phyloP scores from a whole-genome alignment of 2,797 vertebrate species.

The Leptoclinus maculatus region DNA sequence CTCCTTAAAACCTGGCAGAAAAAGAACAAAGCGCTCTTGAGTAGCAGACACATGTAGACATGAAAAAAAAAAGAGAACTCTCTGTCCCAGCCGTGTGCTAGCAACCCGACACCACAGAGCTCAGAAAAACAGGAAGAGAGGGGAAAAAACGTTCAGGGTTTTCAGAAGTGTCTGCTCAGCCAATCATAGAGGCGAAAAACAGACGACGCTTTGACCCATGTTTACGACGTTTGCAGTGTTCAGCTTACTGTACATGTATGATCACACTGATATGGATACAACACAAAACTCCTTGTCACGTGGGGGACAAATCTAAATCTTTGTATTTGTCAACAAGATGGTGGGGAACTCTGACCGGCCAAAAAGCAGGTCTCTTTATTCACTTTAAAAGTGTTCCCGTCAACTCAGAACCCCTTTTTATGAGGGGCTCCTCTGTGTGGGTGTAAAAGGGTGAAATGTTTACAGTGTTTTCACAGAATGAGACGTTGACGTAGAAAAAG shows the following conservation, averaged over 20 bases:
- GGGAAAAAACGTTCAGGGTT: background rate
- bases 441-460: background rate
- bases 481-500: background rate
- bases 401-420: background rate
- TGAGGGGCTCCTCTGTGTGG: background rate
- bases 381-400: background rate
- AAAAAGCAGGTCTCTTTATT: background rate
- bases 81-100: conserved; percentile 12
- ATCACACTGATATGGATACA: background rate
- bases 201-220: background rate
- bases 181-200: conserved; percentile 3
- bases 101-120: conserved; percentile 44
- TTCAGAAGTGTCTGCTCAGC: background rate
- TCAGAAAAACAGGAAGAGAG: conserved; percentile 27
- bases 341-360: background rate
- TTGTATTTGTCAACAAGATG: background rate
- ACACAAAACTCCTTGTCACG: background rate
- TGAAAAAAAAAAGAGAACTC: background rate
- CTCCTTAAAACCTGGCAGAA: background rate
- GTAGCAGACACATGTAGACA: background rate
- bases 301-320: background rate
- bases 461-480: background rate
- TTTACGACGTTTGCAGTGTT: background rate
- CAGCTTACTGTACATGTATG: background rate
- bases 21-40: background rate